A percentile compares a stretch with the other conserved stretches of the same genome.
Evolutionary conservation across 2,888 invertebrate genomes (phyloP).

Genomic region (Drosophila ezoana): DNA sequence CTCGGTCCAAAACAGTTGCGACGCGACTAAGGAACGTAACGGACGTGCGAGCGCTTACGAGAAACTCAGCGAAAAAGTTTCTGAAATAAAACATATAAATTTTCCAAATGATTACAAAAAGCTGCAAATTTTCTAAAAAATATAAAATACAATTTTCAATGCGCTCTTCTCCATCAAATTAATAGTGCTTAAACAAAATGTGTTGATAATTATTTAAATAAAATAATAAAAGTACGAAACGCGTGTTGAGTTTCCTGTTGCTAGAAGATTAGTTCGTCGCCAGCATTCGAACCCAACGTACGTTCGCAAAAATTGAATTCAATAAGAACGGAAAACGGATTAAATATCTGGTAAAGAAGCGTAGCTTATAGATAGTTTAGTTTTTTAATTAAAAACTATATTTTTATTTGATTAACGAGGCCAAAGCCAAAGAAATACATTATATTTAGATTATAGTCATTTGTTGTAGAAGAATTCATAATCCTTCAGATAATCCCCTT

Average conservation of each 20-base stretch:
- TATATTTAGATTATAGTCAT: too few species aligned
- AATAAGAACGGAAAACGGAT: constrained; percentile 9
- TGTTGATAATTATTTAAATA: constrained; percentile 1
- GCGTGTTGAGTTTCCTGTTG: constrained; percentile 46
- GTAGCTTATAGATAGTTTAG: constrained; percentile 2
- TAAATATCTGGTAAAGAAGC: constrained; percentile 37
- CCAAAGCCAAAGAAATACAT: too few species aligned
- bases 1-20: constrained; percentile 66
- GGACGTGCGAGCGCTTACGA: constrained; percentile 61
- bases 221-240: constrained; percentile 7
- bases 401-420: too few species aligned
- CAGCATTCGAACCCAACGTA: constrained; percentile 45
- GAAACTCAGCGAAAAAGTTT: constrained; percentile 38
- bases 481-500: constrained; percentile 29
- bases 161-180: neutral
- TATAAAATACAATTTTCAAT: constrained; percentile 8
- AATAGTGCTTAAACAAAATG: neutral
- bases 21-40: constrained; percentile 66
- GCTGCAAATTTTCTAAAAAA: constrained; percentile 9
- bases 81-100: constrained; percentile 20
- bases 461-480: too few species aligned
- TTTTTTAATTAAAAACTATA: too few species aligned
- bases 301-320: constrained; percentile 19
- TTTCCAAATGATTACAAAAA: constrained; percentile 28
- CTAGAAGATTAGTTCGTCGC: constrained; percentile 39